Base-by-base conservation (phyloP, 1,140 invertebrate species). In the Glomeris maerens region DNA sequence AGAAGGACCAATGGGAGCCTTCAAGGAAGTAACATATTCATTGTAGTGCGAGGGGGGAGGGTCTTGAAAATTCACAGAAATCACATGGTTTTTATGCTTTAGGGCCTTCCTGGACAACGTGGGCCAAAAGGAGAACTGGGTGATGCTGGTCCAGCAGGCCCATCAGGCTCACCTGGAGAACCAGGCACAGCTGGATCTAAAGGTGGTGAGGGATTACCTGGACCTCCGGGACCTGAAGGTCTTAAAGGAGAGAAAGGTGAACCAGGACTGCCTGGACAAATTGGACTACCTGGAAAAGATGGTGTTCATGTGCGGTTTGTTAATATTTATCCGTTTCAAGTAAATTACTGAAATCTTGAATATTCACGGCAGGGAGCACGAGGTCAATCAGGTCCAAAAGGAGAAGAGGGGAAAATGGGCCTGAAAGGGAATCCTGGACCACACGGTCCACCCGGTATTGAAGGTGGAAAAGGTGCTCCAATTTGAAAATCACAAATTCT, bases 321-420 rank as follows among this genome's bases (percentile, higher is more conserved):
- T 51, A 2, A 47, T 29, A 13, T 20, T 45, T 51, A 45, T 2
- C 27, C 7, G n/a, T 53, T 25, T 54, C 14, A 23, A 54, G 7
- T 13, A 36, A 27, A 45, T 14, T 10, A 50, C 27, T 58, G 38
- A 42, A 17, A 48, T 41, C 28, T n/a, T 36, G 29, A n/a, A 50
- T 20, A 36, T 21, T 27, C 44, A 36, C 52, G n/a, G n/a, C 57
- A 80, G 78, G 80, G 80, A 42, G 77, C 78, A 52, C 62, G 69
- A 59, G 80, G 80, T 26, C 60, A 70, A 5, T 62, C 66, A 20
- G 80, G 80, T 7, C 73, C 71, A 13, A 80, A 79, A 68, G 81
- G 80, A 51, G 78, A 80, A 57, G 78, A 78, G 64, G 81, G 83
- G 13, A 78, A 80, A 61, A 59, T 72, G 5, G 80, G 80, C 26